Base-by-base conservation (phyloP, 64 coral and sea anemone genomes). In the Cladopsammia gracilis region DNA sequence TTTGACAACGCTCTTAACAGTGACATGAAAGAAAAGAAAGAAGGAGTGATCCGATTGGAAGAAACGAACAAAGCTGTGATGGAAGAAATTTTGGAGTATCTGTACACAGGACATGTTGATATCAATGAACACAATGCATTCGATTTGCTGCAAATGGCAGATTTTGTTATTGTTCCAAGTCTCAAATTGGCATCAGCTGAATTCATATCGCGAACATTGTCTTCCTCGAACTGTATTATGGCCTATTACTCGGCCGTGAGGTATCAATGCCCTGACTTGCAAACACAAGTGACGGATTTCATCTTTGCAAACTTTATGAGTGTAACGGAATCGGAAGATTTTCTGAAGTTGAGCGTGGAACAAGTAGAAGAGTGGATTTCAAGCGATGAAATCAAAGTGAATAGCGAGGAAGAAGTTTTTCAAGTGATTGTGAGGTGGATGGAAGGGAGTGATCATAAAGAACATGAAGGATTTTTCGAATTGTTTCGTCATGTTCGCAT, bases 31-130 rank as follows among this genome's bases (percentile, higher is more conserved):
- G 88, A 90, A 26, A 90, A 90, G 18, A 62, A 65, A 51, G 88
- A 90, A 90, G 44, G 88, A 57, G 78, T 10, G 53, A 77, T 90
- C 15, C 45, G 78, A 23, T 54, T 90, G 44, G 44, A 51, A 68
- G 78, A 66, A 19, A 34, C 68, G 74, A 51, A 23, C 10, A 68
- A 61, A 25, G 25, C 20, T 52, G 61, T 79, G 18, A 90, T 90
- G 74, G 88, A 90, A 68, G 88, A 90, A 61, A 6, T 90, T 2
- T 77, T 90, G 14, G 20, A 90, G 59, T 89, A 66, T 89, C 9
- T 89, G 49, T 89, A 89, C n/a, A 89, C 87, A 0, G 87, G 87
- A 78, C 73, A 78, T 25, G 88, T 78, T 48, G 76, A 54, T 51
- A 64, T 90, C 14, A 90, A 48, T 44, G 20, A 62, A 68, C 13